These are phyloP conservation scores for Paradisaea rubra DNA, from an alignment of 2,113 vertebrate species.

Conservation along the genomic window DNA sequence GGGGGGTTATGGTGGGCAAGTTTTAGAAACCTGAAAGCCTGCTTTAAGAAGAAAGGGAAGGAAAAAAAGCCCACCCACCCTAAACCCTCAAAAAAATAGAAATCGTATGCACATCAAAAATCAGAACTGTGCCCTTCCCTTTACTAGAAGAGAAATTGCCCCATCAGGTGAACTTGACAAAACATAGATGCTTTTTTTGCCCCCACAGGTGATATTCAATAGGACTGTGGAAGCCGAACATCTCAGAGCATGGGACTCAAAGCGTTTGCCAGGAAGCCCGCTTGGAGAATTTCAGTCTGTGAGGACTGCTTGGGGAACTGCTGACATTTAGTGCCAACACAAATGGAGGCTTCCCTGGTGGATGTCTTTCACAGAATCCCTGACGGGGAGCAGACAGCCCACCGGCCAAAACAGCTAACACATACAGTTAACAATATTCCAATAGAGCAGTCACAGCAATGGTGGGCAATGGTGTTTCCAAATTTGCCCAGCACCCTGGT, in stretches of 20 bases:
- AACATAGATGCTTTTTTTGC: neutral
- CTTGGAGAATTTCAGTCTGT: neutral
- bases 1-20: neutral
- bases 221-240: neutral
- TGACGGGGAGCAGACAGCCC: neutral
- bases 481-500: neutral
- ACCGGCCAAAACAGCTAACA: rapidly evolving
- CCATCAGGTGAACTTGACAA: neutral
- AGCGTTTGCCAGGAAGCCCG: rapidly evolving
- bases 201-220: neutral
- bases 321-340: neutral
- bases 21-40: neutral
- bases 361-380: neutral
- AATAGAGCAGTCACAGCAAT: rapidly evolving
- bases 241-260: neutral
- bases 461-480: rapidly evolving
- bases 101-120: neutral
- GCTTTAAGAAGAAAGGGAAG: neutral
- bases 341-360: neutral
- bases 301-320: neutral
- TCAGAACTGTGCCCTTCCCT: neutral
- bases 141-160: neutral
- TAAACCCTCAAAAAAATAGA: neutral
- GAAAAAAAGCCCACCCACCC: rapidly evolving
- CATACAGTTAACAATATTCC: neutral